These are phyloP conservation scores for Athene cunicularia DNA, from an alignment of 2,113 vertebrate species.

Conservation along the genomic window DNA sequence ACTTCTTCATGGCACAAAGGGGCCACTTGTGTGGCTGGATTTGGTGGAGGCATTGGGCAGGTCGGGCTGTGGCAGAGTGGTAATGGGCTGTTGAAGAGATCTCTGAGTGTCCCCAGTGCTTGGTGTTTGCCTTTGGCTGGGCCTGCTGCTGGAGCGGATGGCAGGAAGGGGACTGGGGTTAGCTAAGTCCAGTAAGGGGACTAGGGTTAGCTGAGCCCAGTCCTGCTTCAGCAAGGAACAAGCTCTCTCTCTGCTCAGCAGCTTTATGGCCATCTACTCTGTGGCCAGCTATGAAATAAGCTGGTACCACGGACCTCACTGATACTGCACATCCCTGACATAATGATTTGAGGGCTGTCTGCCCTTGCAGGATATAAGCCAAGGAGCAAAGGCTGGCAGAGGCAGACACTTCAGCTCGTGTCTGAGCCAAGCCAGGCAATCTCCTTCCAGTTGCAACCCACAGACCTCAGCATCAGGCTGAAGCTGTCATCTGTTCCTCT, in stretches of 20 bases:
- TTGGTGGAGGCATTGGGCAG: background rate
- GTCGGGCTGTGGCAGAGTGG: accelerated
- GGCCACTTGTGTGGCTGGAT: background rate
- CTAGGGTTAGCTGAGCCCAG: background rate
- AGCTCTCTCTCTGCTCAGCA: background rate
- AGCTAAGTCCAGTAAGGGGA: background rate
- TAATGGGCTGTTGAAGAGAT: background rate
- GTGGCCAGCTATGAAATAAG: background rate
- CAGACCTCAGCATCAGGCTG: background rate
- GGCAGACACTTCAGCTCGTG: background rate
- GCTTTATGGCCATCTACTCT: background rate
- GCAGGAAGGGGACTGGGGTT: background rate
- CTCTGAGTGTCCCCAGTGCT: background rate
- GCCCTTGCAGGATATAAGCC: background rate
- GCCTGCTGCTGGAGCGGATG: background rate
- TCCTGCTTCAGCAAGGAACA: background rate
- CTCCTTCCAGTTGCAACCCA: background rate
- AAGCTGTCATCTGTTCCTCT: background rate
- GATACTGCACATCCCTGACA: background rate
- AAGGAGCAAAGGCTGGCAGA: background rate
- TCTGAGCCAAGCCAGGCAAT: background rate
- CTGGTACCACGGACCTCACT: background rate
- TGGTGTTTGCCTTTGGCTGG: background rate
- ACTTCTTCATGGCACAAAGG: background rate
- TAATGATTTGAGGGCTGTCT: background rate